A percentile compares a stretch with the other conserved stretches of the same genome.
These are phyloP conservation scores for Muraenolepis orangiensis DNA, from an alignment of 2,797 vertebrate species.

Conservation along the genomic window DNA sequence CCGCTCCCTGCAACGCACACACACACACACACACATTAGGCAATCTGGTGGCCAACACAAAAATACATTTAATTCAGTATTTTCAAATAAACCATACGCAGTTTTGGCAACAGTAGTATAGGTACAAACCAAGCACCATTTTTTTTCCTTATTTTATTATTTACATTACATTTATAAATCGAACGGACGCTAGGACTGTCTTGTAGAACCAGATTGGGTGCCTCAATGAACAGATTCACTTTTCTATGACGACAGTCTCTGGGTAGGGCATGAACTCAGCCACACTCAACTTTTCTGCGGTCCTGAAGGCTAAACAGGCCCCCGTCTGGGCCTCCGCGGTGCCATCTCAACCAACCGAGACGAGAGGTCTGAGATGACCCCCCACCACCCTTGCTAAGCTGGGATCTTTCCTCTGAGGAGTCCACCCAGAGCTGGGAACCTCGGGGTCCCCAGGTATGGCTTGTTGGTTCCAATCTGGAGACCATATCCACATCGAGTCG, in stretches of 20 bases:
- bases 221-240: not conserved
- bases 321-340: slow-evolving; percentile 25
- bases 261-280: not conserved
- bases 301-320: slow-evolving; percentile 23
- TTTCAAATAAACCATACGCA: not conserved
- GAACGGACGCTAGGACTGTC: not conserved
- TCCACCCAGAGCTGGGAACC: not conserved
- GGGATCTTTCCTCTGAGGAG: slow-evolving; percentile 5
- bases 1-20: slow-evolving; percentile 83
- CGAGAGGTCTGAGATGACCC: slow-evolving; percentile 17
- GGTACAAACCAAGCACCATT: not conserved
- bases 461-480: too few relatives aligned
- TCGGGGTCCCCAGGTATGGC: too few relatives aligned
- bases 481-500: too few relatives aligned
- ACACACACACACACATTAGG: slow-evolving; percentile 8
- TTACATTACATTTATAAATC: not conserved
- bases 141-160: not conserved
- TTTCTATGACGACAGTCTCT: not conserved
- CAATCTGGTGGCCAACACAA: not conserved
- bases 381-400: slow-evolving; percentile 11
- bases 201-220: not conserved
- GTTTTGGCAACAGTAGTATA: not conserved
- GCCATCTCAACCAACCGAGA: slow-evolving; percentile 32
- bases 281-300: slow-evolving; percentile 1
- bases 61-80: not conserved